Base-by-base conservation (phyloP, 2,113 vertebrate species). In the Hydrolagus affinis region DNA sequence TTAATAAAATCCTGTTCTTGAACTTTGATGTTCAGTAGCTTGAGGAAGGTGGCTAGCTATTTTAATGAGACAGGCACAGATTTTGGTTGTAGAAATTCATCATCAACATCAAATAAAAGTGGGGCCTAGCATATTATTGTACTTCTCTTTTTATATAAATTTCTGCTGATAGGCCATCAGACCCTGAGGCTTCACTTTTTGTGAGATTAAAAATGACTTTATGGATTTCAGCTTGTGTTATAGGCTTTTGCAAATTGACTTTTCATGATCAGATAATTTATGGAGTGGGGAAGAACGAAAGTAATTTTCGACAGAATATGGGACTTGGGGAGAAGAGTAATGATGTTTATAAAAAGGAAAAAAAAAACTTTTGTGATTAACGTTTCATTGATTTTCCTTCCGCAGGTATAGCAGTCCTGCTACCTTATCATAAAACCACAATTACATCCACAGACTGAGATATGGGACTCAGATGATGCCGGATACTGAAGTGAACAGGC, bases 221-320 rank as follows among this genome's bases (percentile, higher is more conserved):
- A 59, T 56, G 19, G 44, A 57, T 76, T 76, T 11, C 44, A 59
- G 15, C 21, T 21, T 23, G 32, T 76, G 21, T n/a, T n/a, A 76
- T 23, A 57, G 74, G 44, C 59, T 76, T 72, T 60, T 12, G 23
- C 75, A 59, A 60, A 25, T 57, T 25, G 75, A 21, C 56, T 60
- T 77, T 23, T 60, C 60, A 59, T 77, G 19, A 60, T 60, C 57
- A 60, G 57, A 57, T 60, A 59, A 77, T 77, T 77, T 77, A 77
- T 60, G 57, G n/a, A 59, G 57, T 25, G 11, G 75, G n/a, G 60
- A 25, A 77, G 57, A 73, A 75, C 44, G 73, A 77, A 77, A 77
- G 11, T 60, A 60, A 77, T 60, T 77, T 59, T 77, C 56, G 23
- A 60, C 21, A 77, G 75, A 60, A 23, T 77, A 23, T 25, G 23